Conservation (phyloP, 2,888 invertebrate species). For the Cheilosia soror region DNA sequence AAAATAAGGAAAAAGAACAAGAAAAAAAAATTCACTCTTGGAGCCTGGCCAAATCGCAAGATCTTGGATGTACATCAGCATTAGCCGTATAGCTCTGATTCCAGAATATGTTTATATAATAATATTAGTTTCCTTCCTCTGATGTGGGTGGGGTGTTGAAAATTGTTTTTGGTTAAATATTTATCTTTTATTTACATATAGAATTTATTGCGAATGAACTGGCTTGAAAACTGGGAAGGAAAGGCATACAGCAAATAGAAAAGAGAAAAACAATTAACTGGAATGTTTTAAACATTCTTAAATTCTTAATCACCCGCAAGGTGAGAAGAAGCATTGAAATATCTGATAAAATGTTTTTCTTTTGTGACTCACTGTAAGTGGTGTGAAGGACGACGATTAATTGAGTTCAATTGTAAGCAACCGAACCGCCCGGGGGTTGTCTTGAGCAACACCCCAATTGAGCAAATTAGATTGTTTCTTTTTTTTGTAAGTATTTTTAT, state of each 20-base stretch:
- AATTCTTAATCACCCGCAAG: slow-evolving; percentile 35
- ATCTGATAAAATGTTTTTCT: neutral
- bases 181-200: slow-evolving; percentile 55
- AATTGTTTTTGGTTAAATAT: slow-evolving; percentile 63
- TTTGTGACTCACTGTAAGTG: slow-evolving; percentile 4
- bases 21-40: neutral
- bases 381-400: neutral
- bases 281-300: slow-evolving; percentile 21
- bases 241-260: neutral
- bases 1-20: neutral
- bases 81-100: slow-evolving; percentile 26
- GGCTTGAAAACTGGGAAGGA: neutral
- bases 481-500: too few relatives aligned
- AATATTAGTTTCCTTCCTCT: slow-evolving; percentile 47
- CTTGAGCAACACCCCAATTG: neutral
- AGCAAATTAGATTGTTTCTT: too few relatives aligned
- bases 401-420: slow-evolving; percentile 9
- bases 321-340: slow-evolving; percentile 30
- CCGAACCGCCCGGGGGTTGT: neutral
- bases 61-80: slow-evolving; percentile 33
- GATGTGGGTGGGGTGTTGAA: slow-evolving; percentile 63
- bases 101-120: slow-evolving; percentile 64
- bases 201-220: slow-evolving; percentile 52
- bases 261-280: slow-evolving; percentile 20
- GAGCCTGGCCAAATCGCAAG: slow-evolving; percentile 21